Evolutionary conservation across 2,888 invertebrate genomes (phyloP), one percentile per base, ranked within the genome.

Genomic region (Dryobota labecula): DNA sequence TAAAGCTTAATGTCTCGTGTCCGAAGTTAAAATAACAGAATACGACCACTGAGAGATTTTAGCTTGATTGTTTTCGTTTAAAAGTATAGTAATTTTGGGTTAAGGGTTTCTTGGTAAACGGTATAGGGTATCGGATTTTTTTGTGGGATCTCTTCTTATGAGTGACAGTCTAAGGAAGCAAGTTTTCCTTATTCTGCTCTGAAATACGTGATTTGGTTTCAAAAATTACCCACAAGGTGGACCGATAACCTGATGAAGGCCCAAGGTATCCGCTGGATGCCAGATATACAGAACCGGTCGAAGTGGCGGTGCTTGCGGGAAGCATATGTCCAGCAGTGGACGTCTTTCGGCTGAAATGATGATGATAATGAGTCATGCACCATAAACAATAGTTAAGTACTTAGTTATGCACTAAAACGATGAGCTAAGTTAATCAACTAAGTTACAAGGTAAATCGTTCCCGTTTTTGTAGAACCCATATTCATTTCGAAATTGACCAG

Each of bases 51-150:
- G 15, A 56, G 53, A 64, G 65, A 73, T 81, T 70, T 77, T 63
- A 73, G 24, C 65, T 27, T 70, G 62, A 77, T 80, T 80, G 73
- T 80, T 81, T 81, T 61, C 20, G 8, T 66, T 71, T 68, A 45
- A 73, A 73, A 58, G 62, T 58, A 61, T 70, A 53, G 41, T 70
- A 61, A 79, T 66, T 60, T 64, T 60, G 33, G 11, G 33, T 47
- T n/a, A 47, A 8, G 45, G 8, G 8, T 7, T 18, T 45, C 8
- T 45, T 43, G 41, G 8, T 45, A 45, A 20, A 20, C 20, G 45
- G 20, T 45, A 20, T 20, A 20, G 2, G 45, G 45, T 45, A 45
- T 2, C 2, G 20, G 8, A n/a, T n/a, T n/a, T 0, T 18, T 18
- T 24, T 24, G 9, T 9, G 24, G 18, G 18, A 57, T 9, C n/a